phyloP scores from a whole-genome alignment of 2,888 invertebrate genomes.

The Sycophila texana region DNA sequence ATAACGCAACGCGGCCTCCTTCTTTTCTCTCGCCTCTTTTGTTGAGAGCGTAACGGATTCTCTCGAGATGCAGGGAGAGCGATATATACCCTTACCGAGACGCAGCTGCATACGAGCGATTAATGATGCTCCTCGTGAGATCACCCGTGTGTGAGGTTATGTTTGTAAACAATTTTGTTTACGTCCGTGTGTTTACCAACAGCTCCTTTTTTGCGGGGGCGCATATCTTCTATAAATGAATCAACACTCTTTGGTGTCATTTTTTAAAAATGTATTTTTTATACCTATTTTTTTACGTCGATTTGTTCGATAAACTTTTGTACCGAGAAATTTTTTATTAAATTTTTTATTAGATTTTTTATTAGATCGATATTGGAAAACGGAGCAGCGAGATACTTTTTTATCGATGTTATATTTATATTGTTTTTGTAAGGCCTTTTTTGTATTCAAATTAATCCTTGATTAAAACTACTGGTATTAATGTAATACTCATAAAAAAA shows the following conservation, averaged over 20 bases:
- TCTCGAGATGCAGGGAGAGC: not conserved
- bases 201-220: not conserved
- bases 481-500: not conserved
- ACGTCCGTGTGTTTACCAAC: constrained; percentile 7
- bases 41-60: constrained; percentile 3
- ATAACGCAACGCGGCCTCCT: not conserved
- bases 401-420: not conserved
- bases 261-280: too few relatives aligned
- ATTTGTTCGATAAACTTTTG: too few relatives aligned
- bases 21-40: not conserved
- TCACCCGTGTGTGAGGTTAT: constrained; percentile 32
- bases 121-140: not conserved
- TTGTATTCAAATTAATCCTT: not conserved
- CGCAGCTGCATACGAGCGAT: not conserved
- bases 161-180: constrained; percentile 45
- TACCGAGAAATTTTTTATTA: too few relatives aligned
- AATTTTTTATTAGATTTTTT: too few relatives aligned
- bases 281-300: too few relatives aligned
- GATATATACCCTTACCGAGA: not conserved
- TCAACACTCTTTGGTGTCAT: too few relatives aligned
- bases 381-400: too few relatives aligned
- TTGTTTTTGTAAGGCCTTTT: not conserved
- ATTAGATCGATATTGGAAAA: too few relatives aligned
- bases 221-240: too few relatives aligned
- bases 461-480: too few relatives aligned